phyloP scores from a whole-genome alignment of 2,113 vertebrate genomes.

The Mastomys natalensis region DNA sequence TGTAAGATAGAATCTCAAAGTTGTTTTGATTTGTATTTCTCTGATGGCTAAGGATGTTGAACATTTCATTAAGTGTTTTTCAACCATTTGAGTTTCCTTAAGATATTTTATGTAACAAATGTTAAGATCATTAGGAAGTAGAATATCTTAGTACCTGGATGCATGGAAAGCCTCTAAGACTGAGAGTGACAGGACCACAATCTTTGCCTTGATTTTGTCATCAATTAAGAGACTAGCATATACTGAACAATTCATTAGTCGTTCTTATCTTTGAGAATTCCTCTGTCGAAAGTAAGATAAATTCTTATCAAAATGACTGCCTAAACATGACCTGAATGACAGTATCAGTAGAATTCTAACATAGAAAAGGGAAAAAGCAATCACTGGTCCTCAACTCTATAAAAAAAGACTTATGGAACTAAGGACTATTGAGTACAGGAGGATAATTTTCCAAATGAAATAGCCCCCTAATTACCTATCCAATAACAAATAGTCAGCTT shows the following conservation, averaged over 20 bases:
- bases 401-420: not conserved
- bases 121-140: not conserved
- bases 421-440: not conserved
- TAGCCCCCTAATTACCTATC: not conserved
- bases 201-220: not conserved
- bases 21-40: not conserved
- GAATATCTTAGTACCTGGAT: not conserved
- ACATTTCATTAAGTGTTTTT: not conserved
- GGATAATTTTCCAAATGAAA: not conserved
- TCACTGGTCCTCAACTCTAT: not conserved
- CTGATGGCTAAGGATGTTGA: not conserved
- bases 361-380: too few relatives aligned
- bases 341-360: not conserved
- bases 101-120: not conserved
- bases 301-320: not conserved
- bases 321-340: not conserved
- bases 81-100: not conserved
- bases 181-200: not conserved
- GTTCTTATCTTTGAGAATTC: conserved; percentile 25
- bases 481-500: not conserved
- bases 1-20: not conserved
- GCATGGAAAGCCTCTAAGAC: not conserved
- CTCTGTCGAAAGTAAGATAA: not conserved
- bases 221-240: conserved; percentile 33
- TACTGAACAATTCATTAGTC: conserved; percentile 5